Base-by-base conservation (phyloP, 92 coral and sea anemone species). In the Anthopleura xanthogrammica region DNA sequence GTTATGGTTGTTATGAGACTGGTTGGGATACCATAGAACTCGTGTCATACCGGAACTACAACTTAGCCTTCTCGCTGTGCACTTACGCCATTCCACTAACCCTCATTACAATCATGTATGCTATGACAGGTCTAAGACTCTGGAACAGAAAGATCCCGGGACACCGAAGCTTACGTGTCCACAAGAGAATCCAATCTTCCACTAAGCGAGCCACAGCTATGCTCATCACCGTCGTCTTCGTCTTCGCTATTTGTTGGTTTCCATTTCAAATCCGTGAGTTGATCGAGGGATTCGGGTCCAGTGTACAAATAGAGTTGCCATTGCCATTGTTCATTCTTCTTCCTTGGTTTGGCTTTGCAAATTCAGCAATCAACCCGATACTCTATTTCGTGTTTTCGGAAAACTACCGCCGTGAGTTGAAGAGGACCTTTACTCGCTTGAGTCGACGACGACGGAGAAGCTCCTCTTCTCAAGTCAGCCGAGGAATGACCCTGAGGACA, bases 341-440 rank as follows among this genome's bases (percentile, higher is more conserved):
- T 48, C 95, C 95, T 3, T 92, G 90, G 89, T 62, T 89, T 70
- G 95, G 93, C 14, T 92, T 80, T 56, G 87, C 89, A 11, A 92
- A 92, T 80, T 79, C 90, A 23, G 95, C 95, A 22, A 85, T 92
- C 55, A 92, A 92, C 75, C 95, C 95, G 14, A 84, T 92, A 22
- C 79, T 92, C 24, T 92, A 92, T 52, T 92, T 92, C 22, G 76
- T 89, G 20, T 92, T 92, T 75, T 92, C 95, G n/a, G 93, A 82
- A 75, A 92, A 92, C 17, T 92, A 86, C 76, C 93, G 91, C 16
- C 95, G 87, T 24, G 95, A 92, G 75, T 89, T 92, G 84, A 75
- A 86, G 16, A 85, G 92, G 76, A 79, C 88, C 1, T 85, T 85
- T 58, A 85, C 83, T 36, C 80, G 66, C 7, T 55, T 52, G 60